Evolutionary conservation across 1,140 invertebrate species (phyloP).

Genomic region (Aleiodes sp.): DNA sequence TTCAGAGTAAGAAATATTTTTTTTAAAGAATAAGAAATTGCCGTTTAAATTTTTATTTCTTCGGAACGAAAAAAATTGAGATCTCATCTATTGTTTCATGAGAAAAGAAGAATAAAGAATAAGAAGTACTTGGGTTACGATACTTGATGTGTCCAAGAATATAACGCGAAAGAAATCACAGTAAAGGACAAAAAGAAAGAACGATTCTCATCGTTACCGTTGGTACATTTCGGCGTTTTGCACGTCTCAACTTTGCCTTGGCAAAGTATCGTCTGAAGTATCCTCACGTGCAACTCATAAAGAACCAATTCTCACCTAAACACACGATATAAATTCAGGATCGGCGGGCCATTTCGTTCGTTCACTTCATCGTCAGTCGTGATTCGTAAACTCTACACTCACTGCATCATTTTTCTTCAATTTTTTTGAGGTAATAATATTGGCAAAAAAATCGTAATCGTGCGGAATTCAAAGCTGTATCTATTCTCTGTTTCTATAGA

Average conservation of each 20-base stretch:
- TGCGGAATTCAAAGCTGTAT: neutral
- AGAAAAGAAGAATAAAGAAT: neutral
- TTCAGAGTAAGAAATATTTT: no score
- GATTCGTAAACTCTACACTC: conserved; percentile 49
- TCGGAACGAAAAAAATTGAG: no score
- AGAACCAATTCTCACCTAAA: conserved; percentile 65
- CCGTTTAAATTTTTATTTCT: no score
- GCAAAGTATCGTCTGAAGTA: conserved; percentile 40
- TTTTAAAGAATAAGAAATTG: no score
- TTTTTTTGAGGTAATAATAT: neutral
- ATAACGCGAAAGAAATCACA: neutral
- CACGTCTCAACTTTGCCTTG: conserved; percentile 21
- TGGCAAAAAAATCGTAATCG: neutral
- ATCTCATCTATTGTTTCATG: no score
- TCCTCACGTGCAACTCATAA: conserved; percentile 60
- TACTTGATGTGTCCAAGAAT: neutral
- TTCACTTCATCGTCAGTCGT: conserved; percentile 37
- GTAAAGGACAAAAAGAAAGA: neutral
- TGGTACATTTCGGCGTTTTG: conserved; percentile 22
- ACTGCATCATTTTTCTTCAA: conserved; percentile 26
- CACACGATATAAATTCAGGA: conserved; percentile 65
- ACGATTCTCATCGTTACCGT: neutral
- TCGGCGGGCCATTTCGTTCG: conserved; percentile 53
- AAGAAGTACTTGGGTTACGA: neutral
- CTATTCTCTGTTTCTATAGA: no score